Conservation (phyloP, 2,113 vertebrate species). For the Microtus montanus region DNA sequence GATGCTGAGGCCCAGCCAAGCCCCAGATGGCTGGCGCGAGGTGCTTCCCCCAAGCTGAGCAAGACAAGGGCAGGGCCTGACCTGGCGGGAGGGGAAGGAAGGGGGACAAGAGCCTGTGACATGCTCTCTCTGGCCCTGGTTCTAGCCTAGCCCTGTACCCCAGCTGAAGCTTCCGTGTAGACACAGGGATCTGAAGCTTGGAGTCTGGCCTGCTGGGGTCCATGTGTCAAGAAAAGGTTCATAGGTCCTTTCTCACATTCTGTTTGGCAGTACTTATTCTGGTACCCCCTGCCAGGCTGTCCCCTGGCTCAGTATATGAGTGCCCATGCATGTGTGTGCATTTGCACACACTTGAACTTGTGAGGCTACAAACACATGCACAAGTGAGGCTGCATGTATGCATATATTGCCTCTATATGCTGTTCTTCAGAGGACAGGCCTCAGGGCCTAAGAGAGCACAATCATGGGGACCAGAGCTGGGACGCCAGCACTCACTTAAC, state of each 20-base stretch:
- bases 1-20: conserved; percentile 84
- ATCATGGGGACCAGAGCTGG: background rate
- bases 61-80: conserved; percentile 37
- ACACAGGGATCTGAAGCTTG: background rate
- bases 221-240: background rate
- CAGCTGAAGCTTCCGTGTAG: background rate
- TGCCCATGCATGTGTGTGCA: fast-evolving
- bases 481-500: background rate
- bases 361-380: too few species aligned
- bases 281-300: background rate
- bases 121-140: background rate
- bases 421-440: background rate
- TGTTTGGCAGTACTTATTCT: background rate
- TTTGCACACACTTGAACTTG: background rate
- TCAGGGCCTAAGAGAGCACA: background rate
- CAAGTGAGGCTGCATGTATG: background rate
- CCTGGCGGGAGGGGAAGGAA: conserved; percentile 54
- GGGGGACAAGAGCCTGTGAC: background rate
- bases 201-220: background rate
- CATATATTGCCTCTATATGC: background rate
- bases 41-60: conserved; percentile 79
- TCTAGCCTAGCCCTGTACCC: background rate
- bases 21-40: conserved; percentile 85
- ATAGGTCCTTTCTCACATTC: background rate
- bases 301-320: background rate